Evolutionary conservation across 2,888 invertebrate genomes (phyloP).

Genomic region (Mythimna pallens): DNA sequence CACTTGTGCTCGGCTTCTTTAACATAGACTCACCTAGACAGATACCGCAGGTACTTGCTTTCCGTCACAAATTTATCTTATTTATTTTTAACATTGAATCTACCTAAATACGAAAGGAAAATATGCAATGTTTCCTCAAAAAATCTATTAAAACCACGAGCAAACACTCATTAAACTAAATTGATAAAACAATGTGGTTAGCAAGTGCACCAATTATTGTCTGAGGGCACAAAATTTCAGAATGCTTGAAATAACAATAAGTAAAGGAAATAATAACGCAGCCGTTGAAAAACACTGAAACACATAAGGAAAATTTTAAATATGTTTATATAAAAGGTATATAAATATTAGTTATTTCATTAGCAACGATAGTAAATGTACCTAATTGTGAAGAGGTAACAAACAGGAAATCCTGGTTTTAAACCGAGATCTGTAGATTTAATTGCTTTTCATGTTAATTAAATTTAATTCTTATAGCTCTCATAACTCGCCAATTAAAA

Average conservation of each 20-base stretch:
- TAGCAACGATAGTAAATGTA: slow-evolving; percentile 54
- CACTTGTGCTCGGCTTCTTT: too few relatives aligned
- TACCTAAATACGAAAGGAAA: slow-evolving; percentile 38
- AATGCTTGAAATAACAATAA: slow-evolving; percentile 48
- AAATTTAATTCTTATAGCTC: slow-evolving; percentile 54
- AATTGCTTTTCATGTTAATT: slow-evolving; percentile 63
- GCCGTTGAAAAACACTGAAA: slow-evolving; percentile 41
- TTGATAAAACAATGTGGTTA: slow-evolving; percentile 61
- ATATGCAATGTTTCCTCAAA: slow-evolving; percentile 51
- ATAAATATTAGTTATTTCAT: slow-evolving; percentile 58
- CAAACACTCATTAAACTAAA: slow-evolving; percentile 61
- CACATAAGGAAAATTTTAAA: slow-evolving; percentile 62
- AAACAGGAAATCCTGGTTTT: slow-evolving; percentile 66
- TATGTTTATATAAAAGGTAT: slow-evolving; percentile 47
- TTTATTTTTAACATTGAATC: slow-evolving; percentile 26
- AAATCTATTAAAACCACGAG: slow-evolving; percentile 35
- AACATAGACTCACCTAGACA: too few relatives aligned
- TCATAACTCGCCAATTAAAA: slow-evolving; percentile 57
- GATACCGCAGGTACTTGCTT: slow-evolving; percentile 1
- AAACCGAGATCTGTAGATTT: slow-evolving; percentile 58
- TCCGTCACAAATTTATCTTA: not conserved
- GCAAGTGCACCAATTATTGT: slow-evolving; percentile 50
- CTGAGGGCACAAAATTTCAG: slow-evolving; percentile 52
- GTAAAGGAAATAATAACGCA: slow-evolving; percentile 60
- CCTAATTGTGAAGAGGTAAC: slow-evolving; percentile 59